Evolutionary conservation across 2,888 invertebrate species (phyloP).

Genomic region (Pheosia gnoma): DNA sequence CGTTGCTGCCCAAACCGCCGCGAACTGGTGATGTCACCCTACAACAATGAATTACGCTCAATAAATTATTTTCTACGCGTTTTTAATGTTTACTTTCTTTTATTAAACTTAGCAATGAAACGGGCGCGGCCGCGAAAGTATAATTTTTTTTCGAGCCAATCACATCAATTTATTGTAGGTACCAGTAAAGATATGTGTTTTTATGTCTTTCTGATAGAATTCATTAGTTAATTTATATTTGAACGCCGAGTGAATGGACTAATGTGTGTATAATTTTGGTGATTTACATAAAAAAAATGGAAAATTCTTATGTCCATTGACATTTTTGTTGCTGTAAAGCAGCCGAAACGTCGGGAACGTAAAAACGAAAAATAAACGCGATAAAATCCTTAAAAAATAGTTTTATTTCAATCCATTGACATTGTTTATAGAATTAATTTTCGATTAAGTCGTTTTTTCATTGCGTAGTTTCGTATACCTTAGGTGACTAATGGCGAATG

Average conservation of each 20-base stretch:
- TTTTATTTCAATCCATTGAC: too few relatives aligned
- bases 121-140: slow-evolving; percentile 51
- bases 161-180: slow-evolving; percentile 27
- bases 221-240: slow-evolving; percentile 20
- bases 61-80: slow-evolving; percentile 49
- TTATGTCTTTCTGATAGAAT: slow-evolving; percentile 33
- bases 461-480: slow-evolving; percentile 1
- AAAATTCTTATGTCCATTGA: slow-evolving; percentile 19
- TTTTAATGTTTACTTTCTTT: slow-evolving; percentile 54
- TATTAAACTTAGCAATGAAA: slow-evolving; percentile 48
- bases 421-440: slow-evolving; percentile 10
- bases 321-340: too few relatives aligned
- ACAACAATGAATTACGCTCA: slow-evolving; percentile 44
- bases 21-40: slow-evolving; percentile 33
- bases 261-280: slow-evolving; percentile 11
- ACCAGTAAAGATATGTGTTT: slow-evolving; percentile 22
- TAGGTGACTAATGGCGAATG: slow-evolving; percentile 5
- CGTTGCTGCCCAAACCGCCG: slow-evolving; percentile 3
- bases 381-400: too few relatives aligned
- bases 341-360: too few relatives aligned
- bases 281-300: slow-evolving; percentile 37
- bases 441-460: background rate
- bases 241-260: slow-evolving; percentile 26
- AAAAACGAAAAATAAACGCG: too few relatives aligned
- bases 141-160: slow-evolving; percentile 19